Percentiles rank a stretch among this genome's conserved stretches.
Conservation (phyloP, 2,113 vertebrate genomes). For the Actenoides hombroni region DNA sequence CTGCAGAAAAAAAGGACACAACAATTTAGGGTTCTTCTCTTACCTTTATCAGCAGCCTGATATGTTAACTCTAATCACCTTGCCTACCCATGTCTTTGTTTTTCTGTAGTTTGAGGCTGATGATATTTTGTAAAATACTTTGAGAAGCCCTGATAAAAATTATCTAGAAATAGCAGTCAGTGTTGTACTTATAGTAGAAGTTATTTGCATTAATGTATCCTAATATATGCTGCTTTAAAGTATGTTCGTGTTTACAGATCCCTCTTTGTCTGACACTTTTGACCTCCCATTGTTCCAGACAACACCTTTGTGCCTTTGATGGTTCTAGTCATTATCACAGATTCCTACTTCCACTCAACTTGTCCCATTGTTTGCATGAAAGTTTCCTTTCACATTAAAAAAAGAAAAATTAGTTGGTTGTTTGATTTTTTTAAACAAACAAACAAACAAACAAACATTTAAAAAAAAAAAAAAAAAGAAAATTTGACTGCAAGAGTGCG, state of each 20-base stretch:
- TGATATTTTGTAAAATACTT: neutral
- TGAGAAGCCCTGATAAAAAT: neutral
- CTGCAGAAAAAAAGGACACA: neutral
- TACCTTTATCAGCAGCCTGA: neutral
- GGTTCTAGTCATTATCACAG: neutral
- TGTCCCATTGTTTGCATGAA: neutral
- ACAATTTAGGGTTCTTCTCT: neutral
- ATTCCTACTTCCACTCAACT: neutral
- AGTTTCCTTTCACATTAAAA: neutral
- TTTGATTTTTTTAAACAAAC: neutral
- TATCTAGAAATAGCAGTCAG: accelerated
- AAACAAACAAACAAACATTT: no score
- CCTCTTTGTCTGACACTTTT: neutral
- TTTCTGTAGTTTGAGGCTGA: neutral
- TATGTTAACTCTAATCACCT: neutral
- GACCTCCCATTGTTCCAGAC: neutral
- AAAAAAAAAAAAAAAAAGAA: neutral
- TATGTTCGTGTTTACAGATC: neutral
- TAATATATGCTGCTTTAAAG: neutral
- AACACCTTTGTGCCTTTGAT: neutral
- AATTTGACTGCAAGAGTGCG: neutral
- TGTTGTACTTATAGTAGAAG: neutral
- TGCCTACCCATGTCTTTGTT: neutral
- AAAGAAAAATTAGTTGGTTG: neutral
- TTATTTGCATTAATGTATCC: neutral